These are phyloP conservation scores for Hermaeophaga mercurialis DNA, from an alignment of 2,888 invertebrate genomes.

Conservation along the genomic window DNA sequence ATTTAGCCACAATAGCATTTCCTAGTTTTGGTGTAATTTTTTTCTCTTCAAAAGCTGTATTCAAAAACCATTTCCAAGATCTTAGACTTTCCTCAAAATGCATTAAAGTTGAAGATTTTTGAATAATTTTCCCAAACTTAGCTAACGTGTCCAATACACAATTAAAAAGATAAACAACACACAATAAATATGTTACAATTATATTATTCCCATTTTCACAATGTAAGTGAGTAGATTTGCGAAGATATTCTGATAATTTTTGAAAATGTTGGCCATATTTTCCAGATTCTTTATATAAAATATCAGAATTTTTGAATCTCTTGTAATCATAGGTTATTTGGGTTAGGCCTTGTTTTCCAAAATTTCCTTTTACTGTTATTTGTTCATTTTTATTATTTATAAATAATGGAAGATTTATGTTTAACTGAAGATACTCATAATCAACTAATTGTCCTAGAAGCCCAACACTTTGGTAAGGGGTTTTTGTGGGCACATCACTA, in stretches of 20 bases:
- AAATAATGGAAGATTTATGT: slow-evolving; percentile 7
- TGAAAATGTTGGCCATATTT: slow-evolving; percentile 50
- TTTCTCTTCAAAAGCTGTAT: slow-evolving; percentile 52
- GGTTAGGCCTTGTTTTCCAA: slow-evolving; percentile 16
- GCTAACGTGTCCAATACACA: slow-evolving; percentile 47
- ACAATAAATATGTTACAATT: slow-evolving; percentile 5
- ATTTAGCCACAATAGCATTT: slow-evolving; percentile 64
- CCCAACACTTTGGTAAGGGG: slow-evolving; percentile 18
- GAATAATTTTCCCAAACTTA: slow-evolving; percentile 50
- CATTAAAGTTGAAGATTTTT: slow-evolving; percentile 59
- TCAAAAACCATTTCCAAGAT: slow-evolving; percentile 57
- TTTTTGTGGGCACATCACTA: slow-evolving; percentile 38
- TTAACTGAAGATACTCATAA: neutral
- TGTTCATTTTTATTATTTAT: slow-evolving; percentile 23
- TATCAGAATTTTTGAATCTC: slow-evolving; percentile 46
- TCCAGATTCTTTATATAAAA: slow-evolving; percentile 36
- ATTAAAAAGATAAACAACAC: slow-evolving; percentile 19
- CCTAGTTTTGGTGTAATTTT: slow-evolving; percentile 62
- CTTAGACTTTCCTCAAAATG: slow-evolving; percentile 57
- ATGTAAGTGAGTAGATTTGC: slow-evolving; percentile 24
- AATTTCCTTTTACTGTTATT: slow-evolving; percentile 18
- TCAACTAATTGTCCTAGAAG: slow-evolving; percentile 12
- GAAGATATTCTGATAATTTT: slow-evolving; percentile 42
- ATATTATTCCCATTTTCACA: slow-evolving; percentile 32
- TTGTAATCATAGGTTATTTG: slow-evolving; percentile 47